Evolutionary conservation across 2,888 invertebrate species (phyloP).

Genomic region (Scrobipalpa atriplicella): DNA sequence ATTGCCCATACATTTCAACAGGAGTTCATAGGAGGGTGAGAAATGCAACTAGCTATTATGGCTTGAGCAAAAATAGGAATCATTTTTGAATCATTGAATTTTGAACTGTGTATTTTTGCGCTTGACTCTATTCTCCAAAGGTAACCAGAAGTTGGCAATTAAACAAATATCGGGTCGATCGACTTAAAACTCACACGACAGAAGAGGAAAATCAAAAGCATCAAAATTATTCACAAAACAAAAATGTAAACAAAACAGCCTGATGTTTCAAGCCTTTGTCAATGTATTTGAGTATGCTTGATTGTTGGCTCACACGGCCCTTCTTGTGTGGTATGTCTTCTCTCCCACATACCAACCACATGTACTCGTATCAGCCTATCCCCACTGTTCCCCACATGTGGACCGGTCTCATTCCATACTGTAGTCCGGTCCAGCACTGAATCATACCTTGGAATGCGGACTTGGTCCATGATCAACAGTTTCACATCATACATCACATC

Average conservation of each 20-base stretch:
- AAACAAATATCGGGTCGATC: no score
- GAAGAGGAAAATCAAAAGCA: no score
- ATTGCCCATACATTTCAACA: conserved; percentile 18
- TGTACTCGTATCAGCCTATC: background rate
- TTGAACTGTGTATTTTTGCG: no score
- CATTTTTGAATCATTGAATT: background rate
- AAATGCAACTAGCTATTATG: background rate
- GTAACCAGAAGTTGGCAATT: no score
- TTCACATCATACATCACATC: background rate
- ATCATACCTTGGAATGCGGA: conserved; percentile 49
- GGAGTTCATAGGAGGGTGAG: conserved; percentile 8
- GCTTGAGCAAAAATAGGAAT: background rate
- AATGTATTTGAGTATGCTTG: no score
- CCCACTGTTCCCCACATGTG: background rate
- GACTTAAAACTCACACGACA: no score
- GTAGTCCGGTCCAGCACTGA: background rate
- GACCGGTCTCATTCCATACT: conserved; percentile 11
- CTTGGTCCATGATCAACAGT: conserved; percentile 25
- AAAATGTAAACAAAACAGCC: no score
- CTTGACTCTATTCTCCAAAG: no score
- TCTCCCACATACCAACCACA: conserved; percentile 3
- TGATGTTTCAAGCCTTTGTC: no score
- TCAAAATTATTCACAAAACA: no score
- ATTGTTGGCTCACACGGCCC: no score
- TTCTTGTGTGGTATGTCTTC: conserved; percentile 3